Base-by-base conservation (phyloP, 2,888 invertebrate species). In the Opisthograptis luteolata region DNA sequence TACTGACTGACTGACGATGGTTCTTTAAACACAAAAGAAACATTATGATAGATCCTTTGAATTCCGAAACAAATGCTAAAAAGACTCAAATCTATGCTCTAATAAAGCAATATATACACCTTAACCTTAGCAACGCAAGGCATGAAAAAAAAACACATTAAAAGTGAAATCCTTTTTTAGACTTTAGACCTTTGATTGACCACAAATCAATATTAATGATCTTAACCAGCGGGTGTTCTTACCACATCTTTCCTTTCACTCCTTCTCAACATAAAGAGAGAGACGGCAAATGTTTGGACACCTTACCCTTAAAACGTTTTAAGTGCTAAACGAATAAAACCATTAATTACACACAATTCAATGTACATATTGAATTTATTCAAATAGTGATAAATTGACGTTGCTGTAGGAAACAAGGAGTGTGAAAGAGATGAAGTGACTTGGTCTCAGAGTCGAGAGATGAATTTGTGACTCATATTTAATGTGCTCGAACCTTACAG, bases 151-250 rank as follows among this genome's bases (percentile, higher is more conserved):
- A 84, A 76, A 70, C 82, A 82, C 79, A 86, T 85, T 87, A 87
- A 89, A 88, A 89, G 86, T 86, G 82, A 88, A 89, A 90, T 87
- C 84, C 88, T 85, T n/a, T n/a, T n/a, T n/a, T n/a, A n/a, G n/a
- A n/a, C n/a, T n/a, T 80, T 67, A 81, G 78, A 41, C 35, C 84
- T 87, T 85, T 91, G 91, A 91, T 91, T 91, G 90, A 91, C 91
- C 91, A 91, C 91, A 91, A 91, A 91, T 91, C 91, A 91, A 90
- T 91, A 91, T 91, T 91, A 91, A 91, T 91, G 91, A 91, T 88
- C 80, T 72, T 67, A 82, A 62, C 65, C 89, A 88, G 87, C 89
- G 86, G 87, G 90, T 76, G 90, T 83, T 77, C 87, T 76, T 72
- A 64, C 66, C 62, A 64, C 63, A 64, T 73, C 58, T 46, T 43